phyloP scores from a whole-genome alignment of 2,797 vertebrate genomes.

The Tolypeutes matacus region DNA sequence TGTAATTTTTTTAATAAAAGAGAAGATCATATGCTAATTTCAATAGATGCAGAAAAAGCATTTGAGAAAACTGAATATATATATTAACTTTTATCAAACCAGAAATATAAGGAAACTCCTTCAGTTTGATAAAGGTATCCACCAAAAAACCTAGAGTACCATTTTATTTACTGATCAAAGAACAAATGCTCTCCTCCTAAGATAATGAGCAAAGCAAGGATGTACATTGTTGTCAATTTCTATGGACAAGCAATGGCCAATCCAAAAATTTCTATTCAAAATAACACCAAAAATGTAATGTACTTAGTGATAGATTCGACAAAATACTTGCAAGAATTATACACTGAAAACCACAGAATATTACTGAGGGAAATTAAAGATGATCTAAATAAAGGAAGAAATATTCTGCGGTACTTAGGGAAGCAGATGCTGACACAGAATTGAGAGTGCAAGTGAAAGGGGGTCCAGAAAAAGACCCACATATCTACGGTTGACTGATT shows the following conservation, averaged over 20 bases:
- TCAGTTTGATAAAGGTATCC: not conserved
- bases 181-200: not conserved
- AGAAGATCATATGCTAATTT: not conserved
- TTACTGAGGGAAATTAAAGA: constrained; percentile 43
- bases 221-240: not conserved
- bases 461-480: not conserved
- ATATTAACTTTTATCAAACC: not conserved
- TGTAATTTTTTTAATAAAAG: not conserved
- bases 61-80: not conserved
- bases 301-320: constrained; percentile 28
- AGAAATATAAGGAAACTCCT: not conserved
- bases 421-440: not conserved
- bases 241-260: not conserved
- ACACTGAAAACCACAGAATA: not conserved
- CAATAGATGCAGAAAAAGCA: not conserved
- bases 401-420: not conserved
- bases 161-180: not conserved
- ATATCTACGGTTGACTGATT: not conserved
- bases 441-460: not conserved
- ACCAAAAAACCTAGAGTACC: not conserved
- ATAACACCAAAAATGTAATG: not conserved
- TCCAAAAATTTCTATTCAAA: not conserved
- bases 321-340: not conserved
- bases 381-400: not conserved
- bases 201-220: not conserved